A percentile compares a stretch with the other conserved stretches of the same genome.
These are phyloP conservation scores for Threskiornis aethiopicus DNA, from an alignment of 2,797 vertebrate genomes.

Conservation along the genomic window DNA sequence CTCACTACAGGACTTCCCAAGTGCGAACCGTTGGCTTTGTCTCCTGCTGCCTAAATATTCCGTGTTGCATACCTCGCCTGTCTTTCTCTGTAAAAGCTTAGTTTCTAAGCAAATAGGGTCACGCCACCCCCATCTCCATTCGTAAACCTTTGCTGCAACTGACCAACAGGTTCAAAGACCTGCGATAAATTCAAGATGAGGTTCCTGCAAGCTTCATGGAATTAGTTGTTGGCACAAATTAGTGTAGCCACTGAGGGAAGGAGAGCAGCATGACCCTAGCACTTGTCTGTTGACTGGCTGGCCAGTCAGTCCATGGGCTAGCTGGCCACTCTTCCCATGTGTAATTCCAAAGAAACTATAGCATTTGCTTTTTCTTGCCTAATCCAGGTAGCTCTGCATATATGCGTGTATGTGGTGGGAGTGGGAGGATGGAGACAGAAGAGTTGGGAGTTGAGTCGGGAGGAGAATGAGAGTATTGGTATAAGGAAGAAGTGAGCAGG, in stretches of 20 bases:
- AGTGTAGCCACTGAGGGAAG: not conserved
- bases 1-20: not conserved
- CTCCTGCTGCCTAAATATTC: not conserved
- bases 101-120: not conserved
- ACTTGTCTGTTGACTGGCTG: not conserved
- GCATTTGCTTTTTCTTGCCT: not conserved
- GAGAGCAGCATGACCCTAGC: not conserved
- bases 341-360: not conserved
- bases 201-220: not conserved
- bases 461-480: not conserved
- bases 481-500: not conserved
- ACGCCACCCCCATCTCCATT: not conserved
- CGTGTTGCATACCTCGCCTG: accelerated
- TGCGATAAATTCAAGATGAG: not conserved
- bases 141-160: not conserved
- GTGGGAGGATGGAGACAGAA: not conserved
- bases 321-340: not conserved
- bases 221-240: not conserved
- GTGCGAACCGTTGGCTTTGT: not conserved
- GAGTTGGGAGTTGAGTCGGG: not conserved
- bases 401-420: not conserved
- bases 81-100: not conserved
- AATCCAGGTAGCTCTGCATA: not conserved
- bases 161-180: not conserved
- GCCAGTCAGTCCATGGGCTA: not conserved